phyloP scores from a whole-genome alignment of 2,113 vertebrate genomes.

The Ammodramus savannarum region DNA sequence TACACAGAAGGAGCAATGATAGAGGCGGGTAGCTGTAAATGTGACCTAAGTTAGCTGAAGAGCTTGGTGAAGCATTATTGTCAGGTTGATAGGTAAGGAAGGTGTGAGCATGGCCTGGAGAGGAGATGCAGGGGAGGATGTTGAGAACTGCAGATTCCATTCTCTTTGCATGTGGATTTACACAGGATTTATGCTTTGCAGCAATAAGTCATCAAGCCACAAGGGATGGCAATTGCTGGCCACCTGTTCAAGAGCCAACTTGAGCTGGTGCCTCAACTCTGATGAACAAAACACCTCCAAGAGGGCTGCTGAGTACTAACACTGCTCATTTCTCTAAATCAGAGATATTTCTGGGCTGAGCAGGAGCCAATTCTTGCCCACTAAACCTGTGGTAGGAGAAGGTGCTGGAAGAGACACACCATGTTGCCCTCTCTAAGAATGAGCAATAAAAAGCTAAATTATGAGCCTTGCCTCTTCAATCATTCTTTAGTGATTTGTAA shows the following conservation, averaged over 20 bases:
- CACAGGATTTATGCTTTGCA: background rate
- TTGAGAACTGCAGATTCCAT: background rate
- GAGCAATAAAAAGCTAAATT: background rate
- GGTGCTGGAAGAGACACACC: background rate
- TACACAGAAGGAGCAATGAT: background rate
- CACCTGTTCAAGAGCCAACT: background rate
- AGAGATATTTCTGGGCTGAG: background rate
- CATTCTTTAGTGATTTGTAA: background rate
- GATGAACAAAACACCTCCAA: background rate
- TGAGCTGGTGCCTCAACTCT: background rate
- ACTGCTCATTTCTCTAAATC: background rate
- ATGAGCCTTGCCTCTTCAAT: background rate
- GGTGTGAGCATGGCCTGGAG: background rate
- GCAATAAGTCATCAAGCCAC: background rate
- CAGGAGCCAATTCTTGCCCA: background rate
- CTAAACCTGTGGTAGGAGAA: background rate
- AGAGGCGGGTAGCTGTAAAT: background rate
- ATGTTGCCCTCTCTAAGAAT: background rate
- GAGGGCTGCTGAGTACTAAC: background rate
- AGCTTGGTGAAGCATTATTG: background rate
- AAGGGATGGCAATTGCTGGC: background rate
- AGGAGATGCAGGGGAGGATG: background rate
- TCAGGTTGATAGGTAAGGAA: background rate
- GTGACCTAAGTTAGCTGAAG: background rate
- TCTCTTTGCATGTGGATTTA: background rate